Evolutionary conservation across 2,888 invertebrate species (phyloP), one percentile per base, ranked within the genome.

Genomic region (Callyntrura sp.): DNA sequence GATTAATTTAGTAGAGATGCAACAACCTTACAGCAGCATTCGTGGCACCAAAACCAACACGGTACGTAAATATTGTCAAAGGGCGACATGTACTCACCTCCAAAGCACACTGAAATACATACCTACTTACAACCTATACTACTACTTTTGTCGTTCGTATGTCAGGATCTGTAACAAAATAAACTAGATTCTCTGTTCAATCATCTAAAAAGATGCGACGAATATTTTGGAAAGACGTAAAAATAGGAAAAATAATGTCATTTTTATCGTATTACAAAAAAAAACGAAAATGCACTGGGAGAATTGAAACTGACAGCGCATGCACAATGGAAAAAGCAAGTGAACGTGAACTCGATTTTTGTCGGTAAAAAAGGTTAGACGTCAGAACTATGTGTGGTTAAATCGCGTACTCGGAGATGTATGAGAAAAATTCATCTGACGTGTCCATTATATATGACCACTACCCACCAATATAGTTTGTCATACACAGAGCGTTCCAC

Each of bases 181-280:
- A 62, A 11, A 17, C 70, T 20, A 17, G 23, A 76, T 85, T 57
- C 65, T 70, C 62, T 55, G 51, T 81, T 87, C 87, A 70, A 87
- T 87, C 87, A 87, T 87, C 70, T 25, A 81, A 23, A 78, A 86
- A 57, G 51, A 65, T 86, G 85, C n/a, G 35, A 85, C 70, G 82
- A 82, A 83, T 79, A 73, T 83, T 73, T 60, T 81, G 25, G 82
- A 82, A 79, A 82, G n/a, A 57, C 14, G 57, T 43, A 68, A 83
- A 45, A 45, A 11, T 35, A 65, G 8, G n/a, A n/a, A 14, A 1
- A 55, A 17, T 14, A 55, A 17, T 17, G 55, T 55, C 14, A 55
- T 55, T 55, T 55, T 55, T 55, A n/a, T 17, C 17, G 55, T 55
- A 55, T 17, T 55, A 8, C n/a, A 55, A 3, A 6, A 35, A 55